These are phyloP conservation scores for Adelphocoris suturalis DNA, from an alignment of 2,888 invertebrate species.

Conservation along the genomic window DNA sequence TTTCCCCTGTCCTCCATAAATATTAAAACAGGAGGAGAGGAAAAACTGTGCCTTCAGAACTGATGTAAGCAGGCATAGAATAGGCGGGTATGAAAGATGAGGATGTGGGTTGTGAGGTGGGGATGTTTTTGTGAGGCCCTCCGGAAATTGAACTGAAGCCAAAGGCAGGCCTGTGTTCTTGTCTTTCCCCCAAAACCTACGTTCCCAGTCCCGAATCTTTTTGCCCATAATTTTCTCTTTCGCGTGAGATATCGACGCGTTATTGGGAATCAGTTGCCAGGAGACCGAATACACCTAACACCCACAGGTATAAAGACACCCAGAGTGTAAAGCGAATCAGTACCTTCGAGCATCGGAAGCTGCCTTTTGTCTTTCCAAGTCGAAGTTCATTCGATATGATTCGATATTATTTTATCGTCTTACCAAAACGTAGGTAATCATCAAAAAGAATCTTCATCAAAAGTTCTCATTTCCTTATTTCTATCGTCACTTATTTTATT, in stretches of 20 bases:
- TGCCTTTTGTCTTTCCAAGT: too few relatives aligned
- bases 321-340: too few relatives aligned
- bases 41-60: background rate
- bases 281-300: background rate
- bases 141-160: constrained; percentile 64
- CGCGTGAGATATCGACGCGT: constrained; percentile 18
- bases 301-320: background rate
- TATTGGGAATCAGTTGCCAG: background rate
- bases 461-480: too few relatives aligned
- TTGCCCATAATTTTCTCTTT: background rate
- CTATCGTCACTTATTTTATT: too few relatives aligned
- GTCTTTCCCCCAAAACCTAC: constrained; percentile 1
- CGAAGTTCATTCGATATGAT: too few relatives aligned
- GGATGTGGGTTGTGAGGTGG: constrained; percentile 7
- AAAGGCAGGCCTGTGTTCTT: constrained; percentile 49
- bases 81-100: background rate
- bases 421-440: too few relatives aligned
- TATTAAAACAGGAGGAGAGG: background rate
- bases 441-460: too few relatives aligned
- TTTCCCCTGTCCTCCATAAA: constrained; percentile 37
- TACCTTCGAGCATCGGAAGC: background rate
- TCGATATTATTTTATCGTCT: too few relatives aligned
- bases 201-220: background rate
- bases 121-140: constrained; percentile 53
- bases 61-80: constrained; percentile 26